A percentile compares a stretch with the other conserved stretches of the same genome.
phyloP scores from a whole-genome alignment of 2,113 vertebrate genomes.

The Lathamus discolor region DNA sequence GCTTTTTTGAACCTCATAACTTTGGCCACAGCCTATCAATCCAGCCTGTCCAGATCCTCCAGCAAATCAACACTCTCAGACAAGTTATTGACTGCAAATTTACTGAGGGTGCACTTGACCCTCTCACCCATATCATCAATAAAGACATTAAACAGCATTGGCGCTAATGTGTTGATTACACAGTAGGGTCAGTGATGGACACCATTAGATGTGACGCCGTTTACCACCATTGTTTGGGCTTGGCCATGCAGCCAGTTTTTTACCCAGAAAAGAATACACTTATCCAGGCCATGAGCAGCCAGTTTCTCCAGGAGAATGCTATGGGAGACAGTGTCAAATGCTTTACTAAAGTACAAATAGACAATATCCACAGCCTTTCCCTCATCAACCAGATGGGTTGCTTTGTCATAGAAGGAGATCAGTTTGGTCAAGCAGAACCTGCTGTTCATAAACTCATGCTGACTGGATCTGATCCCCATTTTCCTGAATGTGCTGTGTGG shows the following conservation, averaged over 20 bases:
- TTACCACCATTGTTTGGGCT: background rate
- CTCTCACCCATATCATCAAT: background rate
- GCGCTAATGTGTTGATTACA: too few relatives aligned
- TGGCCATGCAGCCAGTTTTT: background rate
- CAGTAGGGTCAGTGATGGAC: too few relatives aligned
- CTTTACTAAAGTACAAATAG: background rate
- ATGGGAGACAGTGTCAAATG: background rate
- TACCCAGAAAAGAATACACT: background rate
- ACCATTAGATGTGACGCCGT: background rate
- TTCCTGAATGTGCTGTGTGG: background rate
- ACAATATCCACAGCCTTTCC: background rate
- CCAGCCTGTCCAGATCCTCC: background rate
- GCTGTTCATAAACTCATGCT: background rate
- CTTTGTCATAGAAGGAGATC: background rate
- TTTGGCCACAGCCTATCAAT: background rate
- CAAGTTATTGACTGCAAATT: background rate
- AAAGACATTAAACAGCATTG: background rate
- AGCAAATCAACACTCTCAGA: background rate
- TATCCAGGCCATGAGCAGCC: background rate
- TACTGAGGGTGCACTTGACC: background rate
- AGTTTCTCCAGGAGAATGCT: background rate
- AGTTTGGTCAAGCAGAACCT: background rate
- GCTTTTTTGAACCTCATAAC: background rate
- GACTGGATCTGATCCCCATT: background rate
- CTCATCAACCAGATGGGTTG: background rate